Conservation (phyloP, 2,888 invertebrate genomes). For the Amblyjoppa fuscipennis region DNA sequence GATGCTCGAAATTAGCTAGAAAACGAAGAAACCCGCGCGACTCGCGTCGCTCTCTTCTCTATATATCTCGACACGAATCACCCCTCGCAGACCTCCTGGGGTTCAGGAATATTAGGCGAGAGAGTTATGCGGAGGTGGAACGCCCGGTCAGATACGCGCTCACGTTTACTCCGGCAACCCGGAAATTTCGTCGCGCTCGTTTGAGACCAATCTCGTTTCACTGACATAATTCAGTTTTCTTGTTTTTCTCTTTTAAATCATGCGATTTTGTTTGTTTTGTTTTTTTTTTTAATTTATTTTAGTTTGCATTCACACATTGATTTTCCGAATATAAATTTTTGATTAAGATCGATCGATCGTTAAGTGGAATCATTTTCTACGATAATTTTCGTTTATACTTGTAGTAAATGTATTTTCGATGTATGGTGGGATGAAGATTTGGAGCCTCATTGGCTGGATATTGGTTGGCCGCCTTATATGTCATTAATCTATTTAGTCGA, state of each 20-base stretch:
- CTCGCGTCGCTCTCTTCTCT: slow-evolving; percentile 19
- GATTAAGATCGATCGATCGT: neutral
- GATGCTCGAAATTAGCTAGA: slow-evolving; percentile 47
- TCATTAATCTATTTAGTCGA: neutral
- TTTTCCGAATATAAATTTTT: neutral
- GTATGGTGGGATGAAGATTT: too few species aligned
- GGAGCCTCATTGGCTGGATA: too few species aligned
- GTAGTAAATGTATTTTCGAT: neutral
- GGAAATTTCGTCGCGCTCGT: slow-evolving; percentile 21
- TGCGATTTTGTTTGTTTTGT: neutral
- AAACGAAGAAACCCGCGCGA: slow-evolving; percentile 43
- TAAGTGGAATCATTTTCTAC: neutral
- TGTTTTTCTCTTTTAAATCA: neutral
- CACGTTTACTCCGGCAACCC: slow-evolving; percentile 21
- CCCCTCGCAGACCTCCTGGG: slow-evolving; percentile 7
- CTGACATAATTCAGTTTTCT: neutral
- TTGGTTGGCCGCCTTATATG: too few species aligned
- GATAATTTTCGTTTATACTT: neutral
- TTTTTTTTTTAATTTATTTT: neutral
- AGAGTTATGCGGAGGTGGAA: slow-evolving; percentile 66
- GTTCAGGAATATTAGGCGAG: slow-evolving; percentile 62
- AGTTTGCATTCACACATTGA: neutral
- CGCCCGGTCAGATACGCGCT: slow-evolving; percentile 66
- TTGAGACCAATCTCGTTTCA: neutral
- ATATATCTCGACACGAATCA: slow-evolving; percentile 4